A percentile compares a stretch with the other conserved stretches of the same genome.
Evolutionary conservation across 2,113 vertebrate genomes (phyloP).

Genomic region (Ammodytes marinus): DNA sequence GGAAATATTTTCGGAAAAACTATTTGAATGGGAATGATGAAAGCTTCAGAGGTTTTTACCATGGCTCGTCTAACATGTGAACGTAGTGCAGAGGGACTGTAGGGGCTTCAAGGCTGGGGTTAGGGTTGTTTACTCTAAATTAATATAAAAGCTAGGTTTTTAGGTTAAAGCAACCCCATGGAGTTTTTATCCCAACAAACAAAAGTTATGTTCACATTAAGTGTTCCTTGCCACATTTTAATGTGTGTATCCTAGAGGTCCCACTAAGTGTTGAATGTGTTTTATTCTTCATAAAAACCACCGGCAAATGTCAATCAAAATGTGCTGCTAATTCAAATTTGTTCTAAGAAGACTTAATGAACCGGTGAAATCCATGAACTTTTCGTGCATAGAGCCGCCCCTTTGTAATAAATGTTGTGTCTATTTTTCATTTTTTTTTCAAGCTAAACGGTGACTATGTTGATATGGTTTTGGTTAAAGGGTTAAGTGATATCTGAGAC

Average conservation of each 20-base stretch:
- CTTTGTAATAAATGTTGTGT: background rate
- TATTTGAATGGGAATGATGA: constrained; percentile 66
- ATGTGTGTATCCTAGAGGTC: background rate
- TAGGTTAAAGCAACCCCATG: background rate
- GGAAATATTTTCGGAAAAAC: constrained; percentile 62
- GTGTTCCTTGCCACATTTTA: background rate
- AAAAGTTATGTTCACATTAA: background rate
- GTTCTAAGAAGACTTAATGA: too few species aligned
- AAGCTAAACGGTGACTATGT: background rate
- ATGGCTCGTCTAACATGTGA: constrained; percentile 26
- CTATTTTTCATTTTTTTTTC: background rate
- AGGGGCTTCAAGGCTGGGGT: constrained; percentile 12
- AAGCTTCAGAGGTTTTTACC: constrained; percentile 37
- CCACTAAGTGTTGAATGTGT: too few species aligned
- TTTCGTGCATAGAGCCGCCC: background rate
- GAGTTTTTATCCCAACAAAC: background rate
- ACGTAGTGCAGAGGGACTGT: background rate
- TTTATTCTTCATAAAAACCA: background rate
- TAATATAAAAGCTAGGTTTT: background rate
- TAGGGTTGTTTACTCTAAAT: background rate
- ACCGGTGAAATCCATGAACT: too few species aligned
- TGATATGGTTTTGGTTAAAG: background rate
- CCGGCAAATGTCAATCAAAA: too few species aligned
- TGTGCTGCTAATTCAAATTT: too few species aligned
- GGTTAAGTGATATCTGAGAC: constrained; percentile 17